Evolutionary conservation across 2,888 invertebrate genomes (phyloP), one percentile per base, ranked within the genome.

Genomic region (Arctia plantaginis): DNA sequence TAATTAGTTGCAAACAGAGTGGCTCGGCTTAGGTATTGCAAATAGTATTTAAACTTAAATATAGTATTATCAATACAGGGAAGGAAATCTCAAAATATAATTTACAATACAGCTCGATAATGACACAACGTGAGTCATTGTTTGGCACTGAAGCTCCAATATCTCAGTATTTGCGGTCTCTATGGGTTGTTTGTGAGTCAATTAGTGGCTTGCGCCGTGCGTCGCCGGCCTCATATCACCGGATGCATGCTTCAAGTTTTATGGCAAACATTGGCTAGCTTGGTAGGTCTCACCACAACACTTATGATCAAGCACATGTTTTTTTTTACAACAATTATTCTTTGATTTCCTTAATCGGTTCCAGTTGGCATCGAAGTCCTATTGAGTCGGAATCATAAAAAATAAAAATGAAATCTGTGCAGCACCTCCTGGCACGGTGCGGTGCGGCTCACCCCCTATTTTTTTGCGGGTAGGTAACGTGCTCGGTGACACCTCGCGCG

Each of bases 401-500:
- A 91, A 91, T 92, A 89, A 93, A 92, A 93, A 92, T 90, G 89
- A 92, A 93, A 93, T 93, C 93, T 83, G 89, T 87, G 89, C 88
- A 84, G 88, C 75, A 62, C 83, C 83, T 87, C 88, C 88, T 82
- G 80, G 82, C 76, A 78, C 80, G 73, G 78, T 76, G 81, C 78
- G 79, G 80, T 78, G 83, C 82, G 78, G 84, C 81, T 88, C 85
- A 85, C 89, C 89, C 91, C 91, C 90, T 81, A 86, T 92, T 93
- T 93, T n/a, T 94, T 93, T 93, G 92, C 91, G 93, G 93, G 91
- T 91, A 92, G 90, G 93, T 93, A 93, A 93, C 93, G 92, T 92
- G 91, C 89, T 91, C 93, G 90, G 93, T 92, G 94, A 93, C 95
- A 94, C 94, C 93, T 94, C 91, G 88, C 87, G 87, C 90, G 92